Base-by-base conservation (phyloP, 2,888 invertebrate species). In the Abrostola tripartita region DNA sequence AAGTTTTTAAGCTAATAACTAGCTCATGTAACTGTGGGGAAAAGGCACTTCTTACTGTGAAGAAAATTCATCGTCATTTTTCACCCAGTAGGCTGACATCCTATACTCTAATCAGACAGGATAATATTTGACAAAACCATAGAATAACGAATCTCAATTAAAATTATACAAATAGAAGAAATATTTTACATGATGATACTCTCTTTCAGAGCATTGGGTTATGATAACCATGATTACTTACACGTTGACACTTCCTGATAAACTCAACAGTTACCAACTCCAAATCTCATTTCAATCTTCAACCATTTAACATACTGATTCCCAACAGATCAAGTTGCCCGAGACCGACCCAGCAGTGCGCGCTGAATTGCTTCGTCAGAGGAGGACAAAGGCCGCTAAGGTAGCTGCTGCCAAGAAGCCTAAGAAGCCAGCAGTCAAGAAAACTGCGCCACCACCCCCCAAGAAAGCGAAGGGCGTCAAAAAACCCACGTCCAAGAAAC, bases 121-220 rank as follows among this genome's bases (percentile, higher is more conserved):
- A 8, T n/a, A n/a, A n/a, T n/a, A n/a, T n/a, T n/a, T n/a, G n/a
- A n/a, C 1, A 24, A 24, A 24, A 24, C 24, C 1, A 24, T 4
- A 24, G 24, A 24, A 24, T 24, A 24, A 24, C 24, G 24, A 24
- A 24, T 2, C 24, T 24, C 1, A 24, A 24, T 24, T 24, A 24
- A 9, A 50, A 49, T 10, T 10, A 8, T 0, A 11, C 37, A 11
- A 10, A 11, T 10, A 49, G 35, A 11, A 37, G 5, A 51, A 51
- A 9, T 35, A 50, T 35, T 10, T 7, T 12, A 82, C 77, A 92
- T 94, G 93, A 94, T 94, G 93, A 93, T 83, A 90, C 68, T 76
- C 90, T 92, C 88, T 90, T 69, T 87, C 92, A 94, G 94, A 94
- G 94, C 94, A 94, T 94, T 94, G 94, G 94, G 94, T 94, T 94